A percentile compares a stretch with the other conserved stretches of the same genome.
phyloP scores from a whole-genome alignment of 2,113 vertebrate genomes.

The Paramisgurnus dabryanus region DNA sequence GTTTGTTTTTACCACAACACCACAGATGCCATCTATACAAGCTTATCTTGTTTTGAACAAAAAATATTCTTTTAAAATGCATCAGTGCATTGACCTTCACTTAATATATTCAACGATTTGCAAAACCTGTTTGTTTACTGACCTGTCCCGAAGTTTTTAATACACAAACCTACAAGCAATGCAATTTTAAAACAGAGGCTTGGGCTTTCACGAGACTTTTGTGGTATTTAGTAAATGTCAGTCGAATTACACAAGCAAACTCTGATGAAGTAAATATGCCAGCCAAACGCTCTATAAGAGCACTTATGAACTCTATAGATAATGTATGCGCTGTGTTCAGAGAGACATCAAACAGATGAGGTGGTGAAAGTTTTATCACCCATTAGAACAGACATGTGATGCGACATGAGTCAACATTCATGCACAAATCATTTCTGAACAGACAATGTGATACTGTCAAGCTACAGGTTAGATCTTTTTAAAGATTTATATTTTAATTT shows the following conservation, averaged over 20 bases:
- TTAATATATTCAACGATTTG: neutral
- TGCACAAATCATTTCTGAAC: neutral
- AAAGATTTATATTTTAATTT: no score
- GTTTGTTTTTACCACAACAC: neutral
- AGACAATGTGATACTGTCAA: neutral
- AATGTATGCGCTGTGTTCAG: conserved; percentile 5
- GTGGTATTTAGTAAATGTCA: conserved; percentile 32
- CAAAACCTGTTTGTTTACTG: neutral
- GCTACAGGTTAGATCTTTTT: neutral
- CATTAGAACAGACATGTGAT: conserved; percentile 11
- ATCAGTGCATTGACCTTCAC: neutral
- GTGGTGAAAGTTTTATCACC: conserved; percentile 17
- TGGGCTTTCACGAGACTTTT: neutral
- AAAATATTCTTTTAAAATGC: neutral
- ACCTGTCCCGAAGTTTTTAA: neutral
- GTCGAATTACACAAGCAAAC: neutral
- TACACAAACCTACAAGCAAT: neutral
- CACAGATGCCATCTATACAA: neutral
- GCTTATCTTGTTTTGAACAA: neutral
- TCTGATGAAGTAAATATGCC: conserved; percentile 4
- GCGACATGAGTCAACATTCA: neutral
- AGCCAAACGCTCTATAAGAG: neutral
- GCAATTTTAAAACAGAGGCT: neutral
- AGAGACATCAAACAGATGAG: neutral
- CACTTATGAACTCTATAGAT: neutral